Base-by-base conservation (phyloP, 2,888 invertebrate genomes). In the Mayetiola destructor region DNA sequence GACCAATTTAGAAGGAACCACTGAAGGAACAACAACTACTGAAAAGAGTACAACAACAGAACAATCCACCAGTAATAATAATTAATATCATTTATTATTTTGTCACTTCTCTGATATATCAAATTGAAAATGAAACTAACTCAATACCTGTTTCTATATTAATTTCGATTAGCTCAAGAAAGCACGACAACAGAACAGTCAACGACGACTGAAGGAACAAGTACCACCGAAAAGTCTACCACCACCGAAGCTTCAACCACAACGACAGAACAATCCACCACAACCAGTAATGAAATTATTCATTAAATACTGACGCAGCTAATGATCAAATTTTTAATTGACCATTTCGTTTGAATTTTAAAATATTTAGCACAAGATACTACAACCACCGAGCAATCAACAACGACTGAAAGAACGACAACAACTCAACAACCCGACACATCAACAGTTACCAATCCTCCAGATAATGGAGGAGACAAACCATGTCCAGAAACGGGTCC, bases 401-500 rank as follows among this genome's bases (percentile, higher is more conserved):
- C 63, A 29, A n/a, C n/a, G n/a, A n/a, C n/a, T n/a, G n/a, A n/a
- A n/a, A n/a, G n/a, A n/a, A n/a, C n/a, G n/a, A n/a, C n/a, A n/a
- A 65, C 65, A 16, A 64, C 65, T 20, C 59, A 61, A 40, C 48
- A 57, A 20, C 36, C 55, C 35, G 57, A 61, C 3, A 37, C 56
- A 1, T 18, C 29, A 53, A 52, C 35, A 12, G 61, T 60, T 10
- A 61, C 59, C 2, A 60, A 42, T 1, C 59, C 12, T 58, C 21
- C 58, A 6, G 32, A 59, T 27, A 14, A 20, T 36, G 16, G 10
- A 27, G 58, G 52, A 52, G 57, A 53, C 16, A 36, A 48, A 21
- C 66, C 67, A 3, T 70, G 71, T 27, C 71, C 70, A 1, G 29
- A 64, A 27, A 66, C 63, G 6, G 64, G 62, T 4, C 79, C 80